These are phyloP conservation scores for Apamea monoglypha DNA, from an alignment of 2,888 invertebrate genomes.

Conservation along the genomic window DNA sequence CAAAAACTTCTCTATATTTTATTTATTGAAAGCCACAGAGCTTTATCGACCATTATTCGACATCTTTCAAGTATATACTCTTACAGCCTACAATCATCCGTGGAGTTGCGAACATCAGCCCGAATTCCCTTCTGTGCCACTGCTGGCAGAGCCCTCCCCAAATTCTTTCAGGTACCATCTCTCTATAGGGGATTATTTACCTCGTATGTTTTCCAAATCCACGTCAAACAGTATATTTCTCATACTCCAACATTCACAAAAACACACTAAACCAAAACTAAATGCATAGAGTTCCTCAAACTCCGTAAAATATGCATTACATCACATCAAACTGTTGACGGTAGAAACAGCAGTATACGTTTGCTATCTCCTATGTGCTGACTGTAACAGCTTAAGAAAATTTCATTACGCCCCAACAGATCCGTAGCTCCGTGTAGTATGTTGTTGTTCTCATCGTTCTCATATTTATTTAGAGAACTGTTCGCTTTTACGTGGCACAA, in stretches of 20 bases:
- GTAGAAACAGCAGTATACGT: slow-evolving; percentile 21
- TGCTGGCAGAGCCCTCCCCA: background rate
- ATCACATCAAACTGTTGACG: slow-evolving; percentile 50
- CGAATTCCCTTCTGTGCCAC: background rate
- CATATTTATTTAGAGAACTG: slow-evolving; percentile 35
- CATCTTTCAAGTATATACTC: background rate
- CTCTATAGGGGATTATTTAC: background rate
- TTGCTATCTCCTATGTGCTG: slow-evolving; percentile 33
- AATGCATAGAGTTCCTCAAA: slow-evolving; percentile 38
- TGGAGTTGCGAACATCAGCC: background rate
- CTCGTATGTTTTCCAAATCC: background rate
- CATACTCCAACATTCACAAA: slow-evolving; percentile 2
- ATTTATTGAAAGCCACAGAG: background rate
- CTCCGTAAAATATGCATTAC: slow-evolving; percentile 55
- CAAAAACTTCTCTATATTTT: background rate
- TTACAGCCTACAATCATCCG: background rate
- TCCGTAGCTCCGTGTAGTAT: slow-evolving; percentile 4
- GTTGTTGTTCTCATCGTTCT: slow-evolving; percentile 35
- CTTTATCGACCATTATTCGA: background rate
- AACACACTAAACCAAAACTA: slow-evolving; percentile 15
- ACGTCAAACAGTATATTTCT: background rate
- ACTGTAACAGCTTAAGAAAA: slow-evolving; percentile 58
- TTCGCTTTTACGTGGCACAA: slow-evolving; percentile 16
- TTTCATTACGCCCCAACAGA: slow-evolving; percentile 48
- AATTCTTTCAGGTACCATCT: background rate